Conservation (phyloP, 2,797 vertebrate species). For the Dendrocincla tyrannina region DNA sequence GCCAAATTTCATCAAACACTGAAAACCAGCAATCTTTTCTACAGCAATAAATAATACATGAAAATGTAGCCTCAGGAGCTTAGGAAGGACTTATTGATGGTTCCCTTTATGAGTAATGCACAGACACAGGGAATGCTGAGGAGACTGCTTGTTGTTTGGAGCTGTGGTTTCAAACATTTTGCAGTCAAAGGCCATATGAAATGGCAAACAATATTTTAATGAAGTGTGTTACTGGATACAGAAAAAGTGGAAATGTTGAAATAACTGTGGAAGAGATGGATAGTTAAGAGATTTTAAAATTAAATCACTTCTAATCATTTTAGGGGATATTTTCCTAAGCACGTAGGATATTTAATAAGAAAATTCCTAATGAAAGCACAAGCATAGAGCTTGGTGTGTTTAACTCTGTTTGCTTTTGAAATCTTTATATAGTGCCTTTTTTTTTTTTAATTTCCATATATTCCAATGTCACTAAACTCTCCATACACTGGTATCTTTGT, state of each 20-base stretch:
- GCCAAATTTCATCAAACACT: conserved; percentile 16
- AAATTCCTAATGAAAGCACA: background rate
- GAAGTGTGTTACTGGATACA: background rate
- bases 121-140: background rate
- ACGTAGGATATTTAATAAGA: background rate
- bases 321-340: background rate
- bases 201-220: conserved; percentile 1
- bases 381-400: background rate
- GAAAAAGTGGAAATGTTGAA: background rate
- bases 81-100: conserved; percentile 28
- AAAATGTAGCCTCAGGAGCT: background rate
- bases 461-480: background rate
- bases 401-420: background rate
- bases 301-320: background rate
- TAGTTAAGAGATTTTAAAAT: conserved; percentile 22
- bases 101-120: background rate
- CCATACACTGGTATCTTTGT: background rate
- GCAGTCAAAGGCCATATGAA: background rate
- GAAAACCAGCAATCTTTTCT: conserved; percentile 14
- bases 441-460: background rate
- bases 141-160: background rate
- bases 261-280: background rate
- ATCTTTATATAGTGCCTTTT: background rate
- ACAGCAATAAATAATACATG: conserved; percentile 44
- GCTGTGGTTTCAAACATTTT: background rate